Conservation (phyloP, 2,888 invertebrate genomes). For the Drosophila picticornis region DNA sequence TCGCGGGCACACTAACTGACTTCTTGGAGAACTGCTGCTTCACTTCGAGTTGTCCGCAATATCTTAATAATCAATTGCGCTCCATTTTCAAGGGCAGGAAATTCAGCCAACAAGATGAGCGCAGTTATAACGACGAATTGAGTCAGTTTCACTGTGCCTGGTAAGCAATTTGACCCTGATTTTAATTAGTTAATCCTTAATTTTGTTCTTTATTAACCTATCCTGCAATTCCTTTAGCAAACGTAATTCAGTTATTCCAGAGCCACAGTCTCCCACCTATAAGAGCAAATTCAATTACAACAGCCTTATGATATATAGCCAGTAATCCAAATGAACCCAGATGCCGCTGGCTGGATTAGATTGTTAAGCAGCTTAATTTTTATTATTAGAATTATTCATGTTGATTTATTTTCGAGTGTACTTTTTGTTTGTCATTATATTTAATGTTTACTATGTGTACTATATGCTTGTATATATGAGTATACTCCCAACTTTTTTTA, state of each 20-base stretch:
- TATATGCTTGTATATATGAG: neutral
- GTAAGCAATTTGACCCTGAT: slow-evolving; percentile 25
- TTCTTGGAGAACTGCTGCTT: slow-evolving; percentile 1
- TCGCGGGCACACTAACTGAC: slow-evolving; percentile 31
- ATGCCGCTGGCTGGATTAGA: neutral
- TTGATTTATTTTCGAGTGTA: neutral
- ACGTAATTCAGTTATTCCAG: slow-evolving; percentile 34
- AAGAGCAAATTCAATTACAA: slow-evolving; percentile 65
- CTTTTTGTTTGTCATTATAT: neutral
- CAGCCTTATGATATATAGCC: slow-evolving; percentile 48
- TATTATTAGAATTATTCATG: neutral
- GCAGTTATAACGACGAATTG: slow-evolving; percentile 18
- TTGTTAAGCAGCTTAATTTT: neutral
- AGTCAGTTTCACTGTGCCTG: slow-evolving; percentile 57
- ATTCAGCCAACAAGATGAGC: neutral
- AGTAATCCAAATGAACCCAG: slow-evolving; percentile 5
- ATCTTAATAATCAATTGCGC: slow-evolving; percentile 8
- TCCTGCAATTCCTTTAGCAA: slow-evolving; percentile 37
- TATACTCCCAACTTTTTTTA: neutral
- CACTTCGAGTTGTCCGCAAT: neutral
- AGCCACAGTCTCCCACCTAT: slow-evolving; percentile 32
- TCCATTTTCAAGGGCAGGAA: slow-evolving; percentile 9
- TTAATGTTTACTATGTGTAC: neutral
- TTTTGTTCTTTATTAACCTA: neutral
- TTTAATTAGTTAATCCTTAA: neutral